Conservation (phyloP, 2,113 vertebrate species). For the Alethe diademata region DNA sequence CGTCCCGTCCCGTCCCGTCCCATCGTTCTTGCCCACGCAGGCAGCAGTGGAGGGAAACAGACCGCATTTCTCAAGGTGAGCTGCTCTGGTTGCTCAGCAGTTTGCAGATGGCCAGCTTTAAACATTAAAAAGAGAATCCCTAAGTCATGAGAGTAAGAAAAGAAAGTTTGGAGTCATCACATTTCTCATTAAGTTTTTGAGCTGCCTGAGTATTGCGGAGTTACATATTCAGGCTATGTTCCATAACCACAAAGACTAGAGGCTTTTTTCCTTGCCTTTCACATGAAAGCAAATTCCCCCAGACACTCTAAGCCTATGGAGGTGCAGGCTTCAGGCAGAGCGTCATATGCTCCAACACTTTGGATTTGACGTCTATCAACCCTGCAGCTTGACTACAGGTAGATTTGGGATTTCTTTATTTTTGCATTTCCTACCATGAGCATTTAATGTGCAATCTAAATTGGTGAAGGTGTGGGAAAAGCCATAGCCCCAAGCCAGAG, state of each 20-base stretch:
- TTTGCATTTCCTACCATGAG: background rate
- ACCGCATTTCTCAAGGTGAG: rapidly evolving
- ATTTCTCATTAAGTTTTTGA: background rate
- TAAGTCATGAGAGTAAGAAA: background rate
- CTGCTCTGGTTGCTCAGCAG: background rate
- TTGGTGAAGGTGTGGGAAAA: background rate
- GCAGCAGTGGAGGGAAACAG: background rate
- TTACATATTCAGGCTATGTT: background rate
- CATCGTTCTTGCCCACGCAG: rapidly evolving
- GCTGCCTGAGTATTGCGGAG: background rate
- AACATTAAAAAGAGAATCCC: background rate
- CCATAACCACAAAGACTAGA: background rate
- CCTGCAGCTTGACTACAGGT: background rate
- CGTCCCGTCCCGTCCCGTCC: background rate
- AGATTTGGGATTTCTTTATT: background rate
- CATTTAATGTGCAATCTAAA: background rate
- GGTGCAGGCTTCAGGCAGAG: background rate
- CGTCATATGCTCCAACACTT: background rate
- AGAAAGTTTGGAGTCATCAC: background rate
- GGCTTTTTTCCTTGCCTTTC: background rate
- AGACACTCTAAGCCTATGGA: rapidly evolving
- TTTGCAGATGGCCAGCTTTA: background rate
- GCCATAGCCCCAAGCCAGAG: background rate
- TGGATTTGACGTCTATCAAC: background rate
- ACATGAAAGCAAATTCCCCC: background rate